A percentile compares a stretch with the other conserved stretches of the same genome.
Conservation (phyloP, 2,888 invertebrate genomes). For the Mimachlamys varia region DNA sequence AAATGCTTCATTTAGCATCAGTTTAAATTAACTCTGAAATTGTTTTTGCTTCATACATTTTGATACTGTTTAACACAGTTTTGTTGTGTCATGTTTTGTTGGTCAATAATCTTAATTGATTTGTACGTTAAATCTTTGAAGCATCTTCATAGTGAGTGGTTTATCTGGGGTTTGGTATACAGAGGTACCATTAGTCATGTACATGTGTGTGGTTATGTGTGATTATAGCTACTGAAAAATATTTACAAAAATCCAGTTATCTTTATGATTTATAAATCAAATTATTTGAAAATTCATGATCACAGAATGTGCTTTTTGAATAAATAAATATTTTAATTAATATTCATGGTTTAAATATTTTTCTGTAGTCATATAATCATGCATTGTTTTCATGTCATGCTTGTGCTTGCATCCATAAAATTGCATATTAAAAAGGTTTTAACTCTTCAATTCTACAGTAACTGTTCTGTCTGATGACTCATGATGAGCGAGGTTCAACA, state of each 20-base stretch:
- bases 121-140: not conserved
- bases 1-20: not conserved
- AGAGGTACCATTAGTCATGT: not conserved
- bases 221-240: not conserved
- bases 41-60: no score
- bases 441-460: not conserved
- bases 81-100: no score
- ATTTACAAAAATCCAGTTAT: not conserved
- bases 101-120: no score
- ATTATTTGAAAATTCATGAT: no score
- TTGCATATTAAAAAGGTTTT: no score
- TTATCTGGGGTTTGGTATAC: not conserved
- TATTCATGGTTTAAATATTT: not conserved
- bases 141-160: not conserved
- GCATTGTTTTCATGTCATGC: slow-evolving; percentile 7
- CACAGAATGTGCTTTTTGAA: not conserved
- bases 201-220: not conserved
- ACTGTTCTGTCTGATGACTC: not conserved
- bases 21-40: no score
- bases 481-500: not conserved
- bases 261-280: no score
- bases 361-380: not conserved
- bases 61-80: no score
- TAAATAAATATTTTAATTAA: not conserved
- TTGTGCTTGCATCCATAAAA: not conserved